Evolutionary conservation across 2,888 invertebrate species (phyloP).

Genomic region (Trilocha varians): DNA sequence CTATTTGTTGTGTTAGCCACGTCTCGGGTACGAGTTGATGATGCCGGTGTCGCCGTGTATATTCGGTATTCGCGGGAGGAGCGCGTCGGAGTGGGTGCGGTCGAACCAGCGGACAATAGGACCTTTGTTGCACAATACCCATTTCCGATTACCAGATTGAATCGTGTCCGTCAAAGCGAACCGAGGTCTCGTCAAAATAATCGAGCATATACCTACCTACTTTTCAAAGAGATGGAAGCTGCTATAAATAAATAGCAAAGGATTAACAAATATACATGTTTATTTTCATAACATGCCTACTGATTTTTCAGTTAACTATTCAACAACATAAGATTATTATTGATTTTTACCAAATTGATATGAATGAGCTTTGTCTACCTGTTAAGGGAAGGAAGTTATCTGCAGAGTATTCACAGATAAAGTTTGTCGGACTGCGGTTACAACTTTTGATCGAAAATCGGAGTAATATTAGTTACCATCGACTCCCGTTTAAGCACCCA

Average conservation of each 20-base stretch:
- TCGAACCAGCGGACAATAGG: conserved; percentile 44
- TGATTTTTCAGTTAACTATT: no score
- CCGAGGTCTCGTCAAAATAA: conserved; percentile 45
- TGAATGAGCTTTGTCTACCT: no score
- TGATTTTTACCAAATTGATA: no score
- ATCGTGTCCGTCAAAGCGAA: conserved; percentile 58
- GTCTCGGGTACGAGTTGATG: conserved; percentile 12
- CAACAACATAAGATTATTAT: no score
- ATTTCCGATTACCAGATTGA: conserved; percentile 73
- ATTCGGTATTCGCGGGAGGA: conserved; percentile 27
- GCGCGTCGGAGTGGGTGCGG: conserved; percentile 20
- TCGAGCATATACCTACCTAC: conserved; percentile 21
- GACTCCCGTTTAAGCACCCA: conserved; percentile 21
- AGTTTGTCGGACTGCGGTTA: background rate
- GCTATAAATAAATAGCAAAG: no score
- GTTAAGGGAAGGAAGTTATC: no score
- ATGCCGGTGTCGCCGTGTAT: conserved; percentile 41
- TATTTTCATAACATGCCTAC: no score
- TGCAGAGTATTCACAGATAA: no score
- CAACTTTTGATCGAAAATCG: conserved; percentile 4
- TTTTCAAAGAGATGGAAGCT: background rate
- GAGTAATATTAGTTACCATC: conserved; percentile 9
- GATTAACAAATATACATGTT: no score
- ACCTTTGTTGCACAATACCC: conserved; percentile 68
- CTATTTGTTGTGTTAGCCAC: conserved; percentile 5